Base-by-base conservation (phyloP, 37 sponge, comb jelly and placozoan species). In the Tethya wilhelma region DNA sequence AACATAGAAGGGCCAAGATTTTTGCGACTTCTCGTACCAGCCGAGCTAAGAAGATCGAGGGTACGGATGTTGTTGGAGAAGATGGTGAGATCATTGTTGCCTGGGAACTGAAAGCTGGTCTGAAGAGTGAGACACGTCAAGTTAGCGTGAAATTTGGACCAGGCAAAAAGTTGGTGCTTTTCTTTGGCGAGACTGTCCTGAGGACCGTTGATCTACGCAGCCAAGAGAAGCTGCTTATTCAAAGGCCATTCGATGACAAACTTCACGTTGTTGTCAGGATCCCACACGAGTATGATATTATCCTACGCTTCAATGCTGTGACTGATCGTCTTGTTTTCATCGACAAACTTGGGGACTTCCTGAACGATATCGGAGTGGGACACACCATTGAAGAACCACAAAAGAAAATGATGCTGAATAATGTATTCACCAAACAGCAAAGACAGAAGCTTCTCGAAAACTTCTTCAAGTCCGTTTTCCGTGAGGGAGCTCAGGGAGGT, bases 401-500 rank as follows among this genome's bases (percentile, higher is more conserved):
- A 43, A 83, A 69, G 64, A 77, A 77, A 41, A 42, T 75, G 25
- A 57, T 93, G 66, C 26, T 87, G 67, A 70, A 56, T 23, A 11
- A 69, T 22, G 60, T 71, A 1, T 92, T 86, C 73, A 96, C 96
- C 40, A 87, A 93, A 74, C 86, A 87, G 38, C 66, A 86, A 0
- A 71, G 96, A 4, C 93, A 96, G 76, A 38, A 45, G 11, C 88
- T 93, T 6, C 53, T 96, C 22, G 96, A 92, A 75, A 62, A 87
- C 44, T 96, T 96, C 75, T 90, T 96, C 88, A 92, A 90, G 64
- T 89, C 91, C 0, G 91, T 94, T 8, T 94, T 94, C 75, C 63
- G 69, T 29, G 88, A 92, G 82, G 85, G 73, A 34, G 79, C 69
- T 17, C 77, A 59, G 3, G 68, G 34, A 53, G 58, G 65, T 36